Conservation (phyloP, 2,113 vertebrate genomes). For the Lycocorax pyrrhopterus region DNA sequence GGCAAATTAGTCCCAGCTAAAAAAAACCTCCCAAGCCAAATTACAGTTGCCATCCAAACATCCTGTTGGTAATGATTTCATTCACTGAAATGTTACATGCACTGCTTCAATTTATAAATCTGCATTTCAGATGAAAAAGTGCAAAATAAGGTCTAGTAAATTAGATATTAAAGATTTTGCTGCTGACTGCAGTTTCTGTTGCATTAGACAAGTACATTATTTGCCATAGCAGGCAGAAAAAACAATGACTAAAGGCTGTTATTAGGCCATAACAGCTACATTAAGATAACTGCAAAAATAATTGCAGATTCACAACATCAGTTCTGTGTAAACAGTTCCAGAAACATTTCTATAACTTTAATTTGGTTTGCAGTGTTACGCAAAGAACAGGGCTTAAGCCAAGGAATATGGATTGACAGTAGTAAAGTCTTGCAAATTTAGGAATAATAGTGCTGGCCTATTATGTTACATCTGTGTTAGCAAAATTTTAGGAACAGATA, state of each 20-base stretch:
- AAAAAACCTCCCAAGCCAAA: not conserved
- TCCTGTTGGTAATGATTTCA: slow-evolving; percentile 27
- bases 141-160: slow-evolving; percentile 52
- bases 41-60: not conserved
- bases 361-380: not conserved
- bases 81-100: slow-evolving; percentile 11
- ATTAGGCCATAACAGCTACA: slow-evolving; percentile 37
- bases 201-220: slow-evolving; percentile 58
- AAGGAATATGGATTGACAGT: not conserved
- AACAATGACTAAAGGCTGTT: slow-evolving; percentile 56
- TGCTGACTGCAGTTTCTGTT: slow-evolving; percentile 54
- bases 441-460: not conserved
- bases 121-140: slow-evolving; percentile 60
- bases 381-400: not conserved
- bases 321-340: slow-evolving; percentile 48
- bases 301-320: slow-evolving; percentile 50
- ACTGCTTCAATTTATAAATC: slow-evolving; percentile 41
- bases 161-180: slow-evolving; percentile 65
- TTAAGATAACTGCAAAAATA: slow-evolving; percentile 68
- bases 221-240: slow-evolving; percentile 52
- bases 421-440: not conserved
- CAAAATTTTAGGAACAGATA: not conserved
- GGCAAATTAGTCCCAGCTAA: not conserved
- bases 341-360: slow-evolving; percentile 32
- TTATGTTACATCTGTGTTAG: not conserved